Conservation (phyloP, 2,888 invertebrate genomes). For the Volucella inanis region DNA sequence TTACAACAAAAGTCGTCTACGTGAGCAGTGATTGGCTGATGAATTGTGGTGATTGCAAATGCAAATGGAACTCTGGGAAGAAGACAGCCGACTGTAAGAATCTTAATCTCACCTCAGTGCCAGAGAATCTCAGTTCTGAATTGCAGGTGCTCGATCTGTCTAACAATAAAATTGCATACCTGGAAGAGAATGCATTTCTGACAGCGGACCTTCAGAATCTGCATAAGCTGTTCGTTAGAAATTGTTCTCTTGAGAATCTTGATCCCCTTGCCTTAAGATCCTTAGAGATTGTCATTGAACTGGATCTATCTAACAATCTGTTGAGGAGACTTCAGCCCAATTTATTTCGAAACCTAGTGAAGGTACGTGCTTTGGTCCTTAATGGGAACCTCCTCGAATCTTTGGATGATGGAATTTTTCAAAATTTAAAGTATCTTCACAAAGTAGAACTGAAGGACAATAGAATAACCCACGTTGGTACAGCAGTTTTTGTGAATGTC, state of each 20-base stretch:
- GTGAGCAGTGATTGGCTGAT: constrained; percentile 80
- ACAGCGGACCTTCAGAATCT: constrained; percentile 89
- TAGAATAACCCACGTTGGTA: constrained; percentile 87
- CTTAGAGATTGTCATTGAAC: constrained; percentile 90
- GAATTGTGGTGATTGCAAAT: constrained; percentile 86
- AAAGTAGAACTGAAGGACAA: constrained; percentile 91
- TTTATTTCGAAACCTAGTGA: constrained; percentile 88
- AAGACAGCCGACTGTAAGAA: constrained; percentile 91
- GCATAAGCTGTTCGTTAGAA: constrained; percentile 90
- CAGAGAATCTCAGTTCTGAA: constrained; percentile 88
- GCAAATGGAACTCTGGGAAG: constrained; percentile 93
- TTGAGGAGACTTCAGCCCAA: constrained; percentile 86
- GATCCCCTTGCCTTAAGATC: constrained; percentile 89
- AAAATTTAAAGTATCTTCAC: constrained; percentile 89
- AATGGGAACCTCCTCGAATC: constrained; percentile 89
- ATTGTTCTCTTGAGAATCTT: constrained; percentile 88
- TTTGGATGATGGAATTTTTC: constrained; percentile 89
- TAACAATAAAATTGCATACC: constrained; percentile 86
- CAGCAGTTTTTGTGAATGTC: constrained; percentile 88
- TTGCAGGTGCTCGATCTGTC: constrained; percentile 89
- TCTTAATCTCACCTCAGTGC: constrained; percentile 87
- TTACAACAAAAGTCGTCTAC: constrained; percentile 72
- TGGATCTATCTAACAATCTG: constrained; percentile 90
- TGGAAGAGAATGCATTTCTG: constrained; percentile 88
- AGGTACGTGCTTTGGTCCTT: constrained; percentile 88